These are phyloP conservation scores for Drosophila sp. DNA, from an alignment of 1,140 invertebrate species.

Conservation along the genomic window DNA sequence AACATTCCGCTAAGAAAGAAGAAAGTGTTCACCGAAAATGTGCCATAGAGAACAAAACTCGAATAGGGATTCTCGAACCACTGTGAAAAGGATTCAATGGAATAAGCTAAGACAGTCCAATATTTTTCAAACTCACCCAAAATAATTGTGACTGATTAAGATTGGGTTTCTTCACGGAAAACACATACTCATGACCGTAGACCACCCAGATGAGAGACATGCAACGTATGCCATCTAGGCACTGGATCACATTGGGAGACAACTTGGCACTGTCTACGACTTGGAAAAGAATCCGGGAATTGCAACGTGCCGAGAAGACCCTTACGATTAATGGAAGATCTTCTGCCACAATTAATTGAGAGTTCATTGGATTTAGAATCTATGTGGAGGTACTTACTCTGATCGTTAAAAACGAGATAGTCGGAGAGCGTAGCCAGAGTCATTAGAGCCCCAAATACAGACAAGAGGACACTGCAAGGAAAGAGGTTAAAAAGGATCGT, in stretches of 20 bases:
- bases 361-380: too few species aligned
- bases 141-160: constrained; percentile 30
- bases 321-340: constrained; percentile 5
- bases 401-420: constrained; percentile 40
- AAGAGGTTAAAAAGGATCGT: background rate
- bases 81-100: background rate
- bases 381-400: constrained; percentile 32
- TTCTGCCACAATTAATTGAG: too few species aligned
- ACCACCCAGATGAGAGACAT: constrained; percentile 64
- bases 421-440: constrained; percentile 45
- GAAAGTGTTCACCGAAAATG: constrained; percentile 64
- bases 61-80: constrained; percentile 46
- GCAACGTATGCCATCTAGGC: constrained; percentile 65
- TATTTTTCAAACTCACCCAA: constrained; percentile 9
- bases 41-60: constrained; percentile 38
- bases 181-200: constrained; percentile 40
- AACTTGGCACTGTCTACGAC: constrained; percentile 25
- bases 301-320: constrained; percentile 51
- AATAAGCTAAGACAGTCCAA: too few species aligned
- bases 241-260: constrained; percentile 64
- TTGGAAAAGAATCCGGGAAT: constrained; percentile 46
- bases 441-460: constrained; percentile 25
- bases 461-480: constrained; percentile 33
- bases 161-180: background rate
- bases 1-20: constrained; percentile 62